Base-by-base conservation (phyloP, 2,888 invertebrate genomes). In the Hetaerina titia region DNA sequence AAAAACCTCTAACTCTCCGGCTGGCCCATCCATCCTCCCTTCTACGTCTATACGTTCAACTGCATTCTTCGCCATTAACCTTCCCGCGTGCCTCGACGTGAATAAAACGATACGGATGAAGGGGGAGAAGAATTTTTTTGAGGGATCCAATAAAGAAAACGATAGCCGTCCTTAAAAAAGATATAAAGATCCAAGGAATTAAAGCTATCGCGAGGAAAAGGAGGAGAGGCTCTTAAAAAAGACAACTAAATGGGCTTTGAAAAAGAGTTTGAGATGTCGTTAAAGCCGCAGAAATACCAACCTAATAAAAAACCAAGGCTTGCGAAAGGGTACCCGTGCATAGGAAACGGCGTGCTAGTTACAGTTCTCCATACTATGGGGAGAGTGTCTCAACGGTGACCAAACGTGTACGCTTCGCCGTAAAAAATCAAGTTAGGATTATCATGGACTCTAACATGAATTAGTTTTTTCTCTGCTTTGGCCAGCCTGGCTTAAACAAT, bases 221-320 rank as follows among this genome's bases (percentile, higher is more conserved):
- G 81, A 81, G 25, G 31, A 81, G 81, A 81, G 81, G 31, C 81
- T 81, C 81, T 31, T 81, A 81, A 81, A 81, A 81, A 81, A 81
- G 81, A 31, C 81, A 81, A 31, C 25, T 81, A 31, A 81, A 81
- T 81, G 81, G 31, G 81, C 81, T 81, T 81, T 81, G 81, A 31
- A 81, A 81, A 81, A 31, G 81, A 81, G 81, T 81, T 81, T 81
- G 25, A 81, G 81, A 81, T 81, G 81, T 81, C 81, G 81, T 81
- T 81, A 81, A 81, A 81, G 81, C 81, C 81, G 25, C 81, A 81
- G 81, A 31, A 81, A 81, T 81, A 81, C 81, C 81, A 81, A 81
- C 31, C 81, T 81, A 81, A 81, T 81, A 81, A 81, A 81, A 45
- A 81, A 9, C 31, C 13, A 81, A 25, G 81, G 7, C 25, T 81